Base-by-base conservation (phyloP, 2,113 vertebrate genomes). In the Limnothrissa miodon region DNA sequence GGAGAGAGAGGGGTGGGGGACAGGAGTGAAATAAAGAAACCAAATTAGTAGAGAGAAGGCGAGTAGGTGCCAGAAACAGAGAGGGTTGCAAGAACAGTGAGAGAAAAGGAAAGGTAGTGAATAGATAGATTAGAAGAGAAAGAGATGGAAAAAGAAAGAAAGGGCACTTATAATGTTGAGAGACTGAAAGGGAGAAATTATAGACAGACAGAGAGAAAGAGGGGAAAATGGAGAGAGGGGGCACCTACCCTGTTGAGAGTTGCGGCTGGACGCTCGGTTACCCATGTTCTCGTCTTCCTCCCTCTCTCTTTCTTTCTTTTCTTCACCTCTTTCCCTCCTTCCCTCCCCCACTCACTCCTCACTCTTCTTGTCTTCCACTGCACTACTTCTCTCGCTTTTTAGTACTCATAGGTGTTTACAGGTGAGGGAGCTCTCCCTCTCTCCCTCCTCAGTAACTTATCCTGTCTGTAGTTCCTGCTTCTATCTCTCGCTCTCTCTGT, bases 171-270 rank as follows among this genome's bases (percentile, higher is more conserved):
- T n/a, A n/a, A n/a, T n/a, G n/a, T n/a, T n/a, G n/a, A n/a, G n/a
- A n/a, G n/a, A n/a, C n/a, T n/a, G n/a, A 25, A n/a, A 25, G n/a
- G 9, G 25, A 11, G 59, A 62, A n/a, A 17, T 83, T 83, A 87
- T 59, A 87, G 82, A 83, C 48, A 80, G 62, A 13, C 11, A 45
- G 46, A 74, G 80, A 42, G 7, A 1, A 21, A 74, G 33, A 33
- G 8, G 25, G 17, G 1, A 29, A 82, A 80, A 82, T 0, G 80
- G 25, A 25, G 4, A 23, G 42, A 81, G 81, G 81, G 0, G 51
- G 86, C 85, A 93, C 93, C 81, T 94, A 95, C 93, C 93, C 86
- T 93, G 51, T 53, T 53, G 89, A 84, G 90, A 84, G 84, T 87
- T 88, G 81, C 87, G 89, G 87, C 87, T 91, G 90, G 93, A 94